phyloP scores from a whole-genome alignment of 2,888 invertebrate genomes.

The Andrena marginata region DNA sequence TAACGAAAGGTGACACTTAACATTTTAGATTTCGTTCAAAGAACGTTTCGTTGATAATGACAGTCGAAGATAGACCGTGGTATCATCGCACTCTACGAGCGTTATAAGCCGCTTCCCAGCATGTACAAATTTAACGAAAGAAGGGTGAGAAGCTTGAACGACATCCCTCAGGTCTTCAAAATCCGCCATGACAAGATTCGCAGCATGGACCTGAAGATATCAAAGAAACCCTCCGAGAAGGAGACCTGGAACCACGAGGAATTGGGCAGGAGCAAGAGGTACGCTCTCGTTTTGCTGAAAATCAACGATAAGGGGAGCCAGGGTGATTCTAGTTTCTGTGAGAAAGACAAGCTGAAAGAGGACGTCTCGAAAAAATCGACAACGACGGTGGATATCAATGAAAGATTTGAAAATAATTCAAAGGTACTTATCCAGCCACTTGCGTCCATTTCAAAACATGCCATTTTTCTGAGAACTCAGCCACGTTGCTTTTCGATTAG shows the following conservation, averaged over 20 bases:
- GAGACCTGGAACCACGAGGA: background rate
- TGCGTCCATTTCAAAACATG: background rate
- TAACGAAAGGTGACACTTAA: background rate
- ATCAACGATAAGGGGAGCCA: background rate
- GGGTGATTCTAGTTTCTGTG: background rate
- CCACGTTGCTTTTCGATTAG: constrained; percentile 9
- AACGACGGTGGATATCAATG: no score
- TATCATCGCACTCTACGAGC: no score
- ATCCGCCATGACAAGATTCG: background rate
- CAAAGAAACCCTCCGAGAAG: background rate
- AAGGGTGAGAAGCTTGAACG: constrained; percentile 31
- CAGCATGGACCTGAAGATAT: background rate
- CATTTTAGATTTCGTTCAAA: background rate
- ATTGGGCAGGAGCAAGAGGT: background rate
- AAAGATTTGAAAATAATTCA: constrained; percentile 13
- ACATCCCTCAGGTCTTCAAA: constrained; percentile 16
- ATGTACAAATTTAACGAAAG: constrained; percentile 19
- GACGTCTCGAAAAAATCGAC: background rate
- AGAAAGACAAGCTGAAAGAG: background rate
- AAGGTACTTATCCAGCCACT: background rate
- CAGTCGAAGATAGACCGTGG: background rate
- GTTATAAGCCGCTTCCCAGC: background rate
- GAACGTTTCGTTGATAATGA: background rate
- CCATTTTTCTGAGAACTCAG: background rate
- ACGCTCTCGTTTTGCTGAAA: background rate